Base-by-base conservation (phyloP, 2,888 invertebrate genomes). In the Smittia aterrima region DNA sequence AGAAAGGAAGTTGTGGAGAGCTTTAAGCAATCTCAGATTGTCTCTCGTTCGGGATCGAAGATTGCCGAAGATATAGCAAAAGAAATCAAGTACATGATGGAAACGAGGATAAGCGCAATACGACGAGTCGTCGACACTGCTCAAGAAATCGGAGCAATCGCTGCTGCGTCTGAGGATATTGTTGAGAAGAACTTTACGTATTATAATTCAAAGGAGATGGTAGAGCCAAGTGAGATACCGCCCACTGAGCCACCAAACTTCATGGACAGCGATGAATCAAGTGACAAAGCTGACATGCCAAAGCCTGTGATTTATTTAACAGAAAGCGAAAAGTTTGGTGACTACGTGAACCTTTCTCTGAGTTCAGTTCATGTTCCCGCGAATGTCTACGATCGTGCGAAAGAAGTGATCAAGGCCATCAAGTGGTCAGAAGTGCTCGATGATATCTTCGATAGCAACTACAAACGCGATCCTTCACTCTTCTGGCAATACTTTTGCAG, bases 401-500 rank as follows among this genome's bases (percentile, higher is more conserved):
- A 90, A 74, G 90, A 92, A 78, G 93, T 98, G 4, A 89, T 96
- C 76, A 91, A 93, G 82, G 96, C 95, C 40, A 95, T 98, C 76
- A 90, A 92, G 80, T 99, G 99, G 99, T 96, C 98, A 1, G 92
- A 95, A 80, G 91, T 92, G 78, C 85, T 99, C 78, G 96, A 98
- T 82, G 88, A 90, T 74, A 92, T 91, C 77, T 98, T 98, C 83
- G 88, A 89, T 77, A 89, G 90, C 79, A 97, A 97, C 83, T 92
- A 92, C 80, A 89, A 91, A 80, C 87, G 88, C 75, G 94, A 96
- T 82, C 93, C 93, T 16, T 91, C 93, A 1, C 85, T 97, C 54
- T 93, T 94, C 2, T 99, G 98, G 96, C 99, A 99, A 85, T 98
- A 96, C 83, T 99, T 98, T 83, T 98, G 98, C 77, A 97, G 96